Percentiles rank a stretch among this genome's conserved stretches.
These are phyloP conservation scores for Bombus sibiricus DNA, from an alignment of 1,140 invertebrate species.

Conservation along the genomic window DNA sequence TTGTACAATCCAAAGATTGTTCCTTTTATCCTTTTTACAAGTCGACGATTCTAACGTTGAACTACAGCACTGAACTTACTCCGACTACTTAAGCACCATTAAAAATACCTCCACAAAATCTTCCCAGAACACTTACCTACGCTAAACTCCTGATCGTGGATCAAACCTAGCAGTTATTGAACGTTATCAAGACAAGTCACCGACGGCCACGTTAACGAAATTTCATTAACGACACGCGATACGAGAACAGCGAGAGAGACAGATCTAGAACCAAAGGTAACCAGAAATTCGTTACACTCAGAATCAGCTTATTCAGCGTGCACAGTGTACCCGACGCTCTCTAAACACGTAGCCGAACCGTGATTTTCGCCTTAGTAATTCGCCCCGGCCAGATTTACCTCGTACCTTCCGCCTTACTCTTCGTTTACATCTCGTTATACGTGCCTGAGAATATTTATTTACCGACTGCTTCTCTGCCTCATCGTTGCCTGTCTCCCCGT, in stretches of 20 bases:
- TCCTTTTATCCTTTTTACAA: too few relatives aligned
- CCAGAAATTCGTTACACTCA: slow-evolving; percentile 6
- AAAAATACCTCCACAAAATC: too few relatives aligned
- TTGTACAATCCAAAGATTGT: too few relatives aligned
- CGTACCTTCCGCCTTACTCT: slow-evolving; percentile 65
- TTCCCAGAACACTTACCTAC: background rate
- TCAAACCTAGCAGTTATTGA: background rate
- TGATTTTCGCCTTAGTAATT: slow-evolving; percentile 59
- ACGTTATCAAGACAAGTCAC: background rate
- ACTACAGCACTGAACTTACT: too few relatives aligned
- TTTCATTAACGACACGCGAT: slow-evolving; percentile 1
- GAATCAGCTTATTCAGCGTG: slow-evolving; percentile 22
- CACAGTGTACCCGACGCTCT: slow-evolving; percentile 25
- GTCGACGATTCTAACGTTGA: too few relatives aligned
- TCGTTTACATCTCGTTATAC: slow-evolving; percentile 77
- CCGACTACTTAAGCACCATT: too few relatives aligned
- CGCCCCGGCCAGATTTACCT: slow-evolving; percentile 59
- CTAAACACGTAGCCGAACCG: slow-evolving; percentile 43
- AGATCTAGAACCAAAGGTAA: too few relatives aligned
- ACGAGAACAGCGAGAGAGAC: too few relatives aligned
- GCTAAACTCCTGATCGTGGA: too few relatives aligned
- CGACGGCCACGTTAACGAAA: background rate
- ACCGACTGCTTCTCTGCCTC: slow-evolving; percentile 28
- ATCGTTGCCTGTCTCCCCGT: background rate
- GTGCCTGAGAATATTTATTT: slow-evolving; percentile 67